Conservation (phyloP, 1,140 invertebrate genomes). For the Eciton burchellii region DNA sequence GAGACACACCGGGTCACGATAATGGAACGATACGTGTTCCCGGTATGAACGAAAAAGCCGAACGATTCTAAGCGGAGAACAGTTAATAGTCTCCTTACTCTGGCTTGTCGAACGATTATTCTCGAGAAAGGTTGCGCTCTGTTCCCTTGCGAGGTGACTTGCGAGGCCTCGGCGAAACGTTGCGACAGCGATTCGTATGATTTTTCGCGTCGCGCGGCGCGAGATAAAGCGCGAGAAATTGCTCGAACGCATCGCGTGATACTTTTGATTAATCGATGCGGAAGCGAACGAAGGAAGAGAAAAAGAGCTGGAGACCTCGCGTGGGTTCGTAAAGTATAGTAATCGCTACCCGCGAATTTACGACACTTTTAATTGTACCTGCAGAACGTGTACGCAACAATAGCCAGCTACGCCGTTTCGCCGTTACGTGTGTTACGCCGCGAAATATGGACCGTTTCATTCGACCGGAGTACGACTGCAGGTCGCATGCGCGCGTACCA, state of each 20-base stretch:
- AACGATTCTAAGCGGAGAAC: constrained; percentile 9
- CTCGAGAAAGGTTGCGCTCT: constrained; percentile 10
- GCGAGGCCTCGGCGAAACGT: neutral
- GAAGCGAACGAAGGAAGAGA: neutral
- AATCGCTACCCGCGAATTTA: constrained; percentile 22
- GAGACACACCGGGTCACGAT: constrained; percentile 48
- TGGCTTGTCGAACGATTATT: constrained; percentile 1
- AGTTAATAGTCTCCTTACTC: constrained; percentile 17
- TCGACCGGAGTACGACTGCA: neutral
- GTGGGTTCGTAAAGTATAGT: constrained; percentile 6
- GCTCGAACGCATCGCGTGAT: constrained; percentile 16
- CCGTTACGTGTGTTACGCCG: neutral
- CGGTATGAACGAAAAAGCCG: neutral
- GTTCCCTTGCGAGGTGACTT: neutral
- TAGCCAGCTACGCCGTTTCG: neutral
- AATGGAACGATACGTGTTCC: constrained; percentile 35
- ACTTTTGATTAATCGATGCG: constrained; percentile 22
- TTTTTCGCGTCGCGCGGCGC: neutral
- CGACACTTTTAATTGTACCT: constrained; percentile 23
- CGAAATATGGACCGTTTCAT: neutral
- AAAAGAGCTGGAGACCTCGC: neutral
- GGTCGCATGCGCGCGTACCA: too few species aligned
- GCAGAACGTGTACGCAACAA: neutral
- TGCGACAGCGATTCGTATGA: neutral
- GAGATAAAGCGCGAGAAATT: neutral